Conservation (phyloP, 2,888 invertebrate genomes). For the Stratiomys singularior region DNA sequence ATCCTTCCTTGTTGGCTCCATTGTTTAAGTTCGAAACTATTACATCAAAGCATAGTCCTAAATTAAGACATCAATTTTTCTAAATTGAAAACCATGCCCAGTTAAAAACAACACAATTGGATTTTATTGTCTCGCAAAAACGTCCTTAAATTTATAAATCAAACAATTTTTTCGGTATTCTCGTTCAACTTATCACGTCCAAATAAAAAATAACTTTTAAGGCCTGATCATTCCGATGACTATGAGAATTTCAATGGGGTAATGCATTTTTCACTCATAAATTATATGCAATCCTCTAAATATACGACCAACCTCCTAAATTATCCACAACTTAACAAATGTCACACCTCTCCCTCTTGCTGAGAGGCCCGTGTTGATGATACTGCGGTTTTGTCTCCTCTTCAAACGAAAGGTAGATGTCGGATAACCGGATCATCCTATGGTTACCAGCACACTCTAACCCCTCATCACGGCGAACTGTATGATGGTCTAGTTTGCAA, state of each 20-base stretch:
- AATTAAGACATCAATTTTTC: no score
- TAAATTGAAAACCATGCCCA: no score
- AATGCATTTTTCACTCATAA: slow-evolving; percentile 20
- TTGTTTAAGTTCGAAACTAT: no score
- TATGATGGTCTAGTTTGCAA: slow-evolving; percentile 38
- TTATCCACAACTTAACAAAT: slow-evolving; percentile 53
- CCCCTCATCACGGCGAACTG: slow-evolving; percentile 25
- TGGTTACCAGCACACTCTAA: slow-evolving; percentile 25
- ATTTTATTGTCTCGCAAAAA: no score
- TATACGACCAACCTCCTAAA: slow-evolving; percentile 49
- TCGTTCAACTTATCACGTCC: slow-evolving; percentile 3
- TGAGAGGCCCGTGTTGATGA: slow-evolving; percentile 48
- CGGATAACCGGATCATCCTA: slow-evolving; percentile 13
- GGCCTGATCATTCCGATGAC: no score
- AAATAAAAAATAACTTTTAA: background rate
- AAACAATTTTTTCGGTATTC: background rate
- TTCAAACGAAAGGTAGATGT: background rate
- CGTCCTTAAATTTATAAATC: no score
- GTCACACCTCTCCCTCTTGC: slow-evolving; percentile 51
- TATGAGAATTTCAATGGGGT: background rate
- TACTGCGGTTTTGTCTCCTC: slow-evolving; percentile 43
- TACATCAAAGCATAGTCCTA: no score
- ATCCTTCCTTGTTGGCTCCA: no score
- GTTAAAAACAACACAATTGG: no score
- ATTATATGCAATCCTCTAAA: slow-evolving; percentile 32